phyloP scores from a whole-genome alignment of 2,797 vertebrate genomes.

The Pseudochaenichthys georgianus region DNA sequence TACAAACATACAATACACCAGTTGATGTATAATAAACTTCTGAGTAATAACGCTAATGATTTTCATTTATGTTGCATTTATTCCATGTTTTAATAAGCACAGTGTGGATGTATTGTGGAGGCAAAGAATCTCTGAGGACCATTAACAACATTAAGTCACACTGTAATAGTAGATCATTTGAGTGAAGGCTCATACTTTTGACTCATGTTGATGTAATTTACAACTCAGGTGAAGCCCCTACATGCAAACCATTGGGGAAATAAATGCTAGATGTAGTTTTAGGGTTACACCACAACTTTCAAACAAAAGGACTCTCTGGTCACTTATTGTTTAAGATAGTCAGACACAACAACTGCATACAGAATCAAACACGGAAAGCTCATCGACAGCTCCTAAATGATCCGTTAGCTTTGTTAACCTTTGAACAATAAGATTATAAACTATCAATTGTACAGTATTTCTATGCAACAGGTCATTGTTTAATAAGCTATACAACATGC shows the following conservation, averaged over 20 bases:
- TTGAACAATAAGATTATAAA: constrained; percentile 11
- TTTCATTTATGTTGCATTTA: background rate
- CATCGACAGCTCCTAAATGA: background rate
- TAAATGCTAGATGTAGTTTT: no score
- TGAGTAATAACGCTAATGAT: no score
- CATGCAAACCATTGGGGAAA: no score
- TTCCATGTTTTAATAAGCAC: background rate
- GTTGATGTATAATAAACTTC: background rate
- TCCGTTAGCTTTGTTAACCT: constrained; percentile 15
- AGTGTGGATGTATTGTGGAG: background rate
- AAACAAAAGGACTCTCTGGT: no score
- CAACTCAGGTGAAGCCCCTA: no score
- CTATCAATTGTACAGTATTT: no score
- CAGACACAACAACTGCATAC: background rate
- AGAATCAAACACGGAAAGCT: constrained; percentile 10
- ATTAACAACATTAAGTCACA: background rate
- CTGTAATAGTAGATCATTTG: no score
- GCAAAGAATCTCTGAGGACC: background rate
- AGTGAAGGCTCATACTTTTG: no score
- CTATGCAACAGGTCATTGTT: background rate
- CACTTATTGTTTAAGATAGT: no score
- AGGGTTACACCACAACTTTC: no score
- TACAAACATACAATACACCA: no score
- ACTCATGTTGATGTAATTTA: no score
- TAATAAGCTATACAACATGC: background rate